Conservation (phyloP, 2,113 vertebrate species). For the Coptodon rendalli region DNA sequence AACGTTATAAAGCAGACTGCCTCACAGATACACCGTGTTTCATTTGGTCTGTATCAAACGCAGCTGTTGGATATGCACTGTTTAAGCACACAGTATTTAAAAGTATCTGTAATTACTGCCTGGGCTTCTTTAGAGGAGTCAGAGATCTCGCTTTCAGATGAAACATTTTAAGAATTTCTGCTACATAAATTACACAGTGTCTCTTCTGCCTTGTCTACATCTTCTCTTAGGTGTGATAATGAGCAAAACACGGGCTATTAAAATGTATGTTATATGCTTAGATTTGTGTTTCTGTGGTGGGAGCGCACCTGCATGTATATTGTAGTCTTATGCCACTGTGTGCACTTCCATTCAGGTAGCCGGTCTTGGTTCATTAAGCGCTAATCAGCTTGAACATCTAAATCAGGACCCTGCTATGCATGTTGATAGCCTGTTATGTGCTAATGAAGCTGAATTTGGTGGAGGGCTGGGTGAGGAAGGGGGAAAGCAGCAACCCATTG, state of each 20-base stretch:
- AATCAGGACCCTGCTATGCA: constrained; percentile 69
- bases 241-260: neutral
- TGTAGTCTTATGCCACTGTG: constrained; percentile 18
- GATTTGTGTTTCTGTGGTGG: neutral
- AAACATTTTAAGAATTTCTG: neutral
- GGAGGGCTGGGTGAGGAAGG: neutral
- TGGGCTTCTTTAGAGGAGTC: neutral
- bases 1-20: neutral
- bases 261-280: neutral
- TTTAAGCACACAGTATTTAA: neutral
- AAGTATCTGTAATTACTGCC: neutral
- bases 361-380: constrained; percentile 50
- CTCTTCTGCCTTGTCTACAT: neutral
- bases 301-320: neutral
- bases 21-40: neutral
- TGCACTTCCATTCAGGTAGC: constrained; percentile 48
- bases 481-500: constrained; percentile 30
- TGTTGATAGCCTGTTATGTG: constrained; percentile 69
- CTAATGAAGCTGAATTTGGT: constrained; percentile 62
- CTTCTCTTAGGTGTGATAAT: neutral
- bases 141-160: neutral
- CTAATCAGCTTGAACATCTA: constrained; percentile 70
- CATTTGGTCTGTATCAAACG: neutral
- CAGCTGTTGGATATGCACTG: neutral
- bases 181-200: neutral